These are phyloP conservation scores for Sturnira hondurensis DNA, from an alignment of 2,113 vertebrate genomes.

Conservation along the genomic window DNA sequence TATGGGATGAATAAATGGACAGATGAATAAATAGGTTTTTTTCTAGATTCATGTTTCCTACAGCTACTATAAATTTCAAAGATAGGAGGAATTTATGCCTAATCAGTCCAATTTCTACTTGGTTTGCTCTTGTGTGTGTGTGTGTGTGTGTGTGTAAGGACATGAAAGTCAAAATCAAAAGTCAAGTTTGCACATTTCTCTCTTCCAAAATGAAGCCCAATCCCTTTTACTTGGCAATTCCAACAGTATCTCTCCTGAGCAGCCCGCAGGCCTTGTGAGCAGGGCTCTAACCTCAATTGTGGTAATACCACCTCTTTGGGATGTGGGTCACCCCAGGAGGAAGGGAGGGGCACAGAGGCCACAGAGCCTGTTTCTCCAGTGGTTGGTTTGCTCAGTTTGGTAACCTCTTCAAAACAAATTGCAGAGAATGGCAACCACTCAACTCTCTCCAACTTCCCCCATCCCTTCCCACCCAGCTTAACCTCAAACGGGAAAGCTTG, in stretches of 20 bases:
- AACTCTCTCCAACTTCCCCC: not conserved
- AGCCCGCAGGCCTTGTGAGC: slow-evolving; percentile 32
- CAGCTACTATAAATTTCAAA: slow-evolving; percentile 36
- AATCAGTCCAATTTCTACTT: not conserved
- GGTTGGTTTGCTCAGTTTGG: slow-evolving; percentile 18
- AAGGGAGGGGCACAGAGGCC: slow-evolving; percentile 16
- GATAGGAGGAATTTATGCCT: not conserved
- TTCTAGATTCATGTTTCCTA: not conserved
- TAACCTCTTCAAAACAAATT: slow-evolving; percentile 35
- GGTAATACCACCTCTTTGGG: slow-evolving; percentile 41
- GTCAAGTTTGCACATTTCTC: slow-evolving; percentile 27
- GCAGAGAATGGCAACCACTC: not conserved
- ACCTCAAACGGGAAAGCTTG: not conserved
- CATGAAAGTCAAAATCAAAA: slow-evolving; percentile 49
- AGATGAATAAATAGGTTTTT: not conserved
- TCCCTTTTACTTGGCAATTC: not conserved
- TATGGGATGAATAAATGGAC: not conserved
- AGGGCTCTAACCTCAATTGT: slow-evolving; percentile 4
- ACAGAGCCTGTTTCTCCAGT: slow-evolving; percentile 5
- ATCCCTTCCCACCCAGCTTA: not conserved
- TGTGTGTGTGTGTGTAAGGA: not conserved
- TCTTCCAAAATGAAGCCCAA: slow-evolving; percentile 43
- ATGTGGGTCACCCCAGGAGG: slow-evolving; percentile 28
- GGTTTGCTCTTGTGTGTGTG: not conserved
- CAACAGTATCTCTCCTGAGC: slow-evolving; percentile 36